Base-by-base conservation (phyloP, 2,797 vertebrate genomes). In the Cuniculus paca region DNA sequence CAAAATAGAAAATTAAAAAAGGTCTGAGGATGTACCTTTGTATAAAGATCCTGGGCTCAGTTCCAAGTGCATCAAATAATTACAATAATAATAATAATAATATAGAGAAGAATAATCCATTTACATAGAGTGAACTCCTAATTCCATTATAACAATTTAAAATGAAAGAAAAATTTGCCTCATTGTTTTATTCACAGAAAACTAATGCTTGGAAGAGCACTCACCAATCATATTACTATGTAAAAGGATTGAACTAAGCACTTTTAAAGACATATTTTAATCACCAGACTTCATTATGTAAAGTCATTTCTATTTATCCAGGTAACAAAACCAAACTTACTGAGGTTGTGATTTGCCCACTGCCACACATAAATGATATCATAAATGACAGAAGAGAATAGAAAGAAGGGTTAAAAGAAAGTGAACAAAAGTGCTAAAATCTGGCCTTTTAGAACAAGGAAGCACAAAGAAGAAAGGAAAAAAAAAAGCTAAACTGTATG, bases 231-330 rank as follows among this genome's bases (percentile, higher is more conserved):
- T 19, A 65, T 42, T 68, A 81, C 31, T 45, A 74, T 61, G n/a
- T 72, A 78, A 74, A 85, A 75, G 10, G 36, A 68, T 50, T 77
- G 74, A 81, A 13, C 60, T 85, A 54, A 75, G 10, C 28, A 72
- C 20, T 87, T 94, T 80, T 52, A 78, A 94, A 94, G 83, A 63
- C 13, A 52, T 90, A 79, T 50, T 26, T 79, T 92, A 96, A 95
- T 65, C 70, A 83, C 14, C 45, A 56, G 39, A 70, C 34, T 26
- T 93, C 74, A 87, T 45, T 70, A 94, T 68, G 34, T 77, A 88
- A 58, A 88, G 70, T 78, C 80, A 93, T 95, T 92, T 94, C 12
- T 80, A 4, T 52, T 81, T 77, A 84, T 88, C n/a, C 63, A 84
- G 34, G 34, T 75, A 92, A 92, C 42, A 84, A 95, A 95, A 74